Evolutionary conservation across 2,797 vertebrate genomes (phyloP), one percentile per base, ranked within the genome.

Genomic region (Merluccius polli): DNA sequence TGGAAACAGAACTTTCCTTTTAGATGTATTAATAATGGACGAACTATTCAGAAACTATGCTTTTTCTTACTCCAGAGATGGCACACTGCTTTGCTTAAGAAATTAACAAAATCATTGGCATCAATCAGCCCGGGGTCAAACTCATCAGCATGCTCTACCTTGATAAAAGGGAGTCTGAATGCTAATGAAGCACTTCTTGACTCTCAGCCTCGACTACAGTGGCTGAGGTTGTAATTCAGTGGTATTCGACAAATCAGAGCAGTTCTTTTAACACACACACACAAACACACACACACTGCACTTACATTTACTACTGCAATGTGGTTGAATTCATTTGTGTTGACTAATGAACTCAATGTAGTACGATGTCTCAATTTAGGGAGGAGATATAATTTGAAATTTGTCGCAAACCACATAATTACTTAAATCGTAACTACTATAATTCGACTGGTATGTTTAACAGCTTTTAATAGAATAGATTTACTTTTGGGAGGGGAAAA

Each of bases 11-110:
- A 78, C 82, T 93, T 92, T 85, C 80, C 89, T 92, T 81, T 92
- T 87, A 90, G 72, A 82, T 85, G 76, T 85, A 87, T 93, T 84
- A 93, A 92, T 92, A 92, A 93, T 90, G 75, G 80, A 90, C 18
- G 77, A 85, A 73, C 80, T 78, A 78, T 78, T 70, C 79, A 78
- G 83, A 78, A 83, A 75, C 75, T 84, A 75, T 85, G 78, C 48
- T 72, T 80, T 52, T 78, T 76, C 63, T 71, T 78, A 83, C 87
- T 87, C 80, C 24, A 76, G 84, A 87, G 78, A 89, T 65, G 67
- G 27, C 27, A 83, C 74, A 72, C 87, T 76, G 75, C 78, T 83
- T 85, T 91, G 80, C 78, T 76, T 81, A 81, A 86, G 81, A 89
- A 91, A 89, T 87, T 77, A 83, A 84, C 73, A 80, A 86, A 90